Evolutionary conservation across 2,113 vertebrate genomes (phyloP).

Genomic region (Ophiodon elongatus): DNA sequence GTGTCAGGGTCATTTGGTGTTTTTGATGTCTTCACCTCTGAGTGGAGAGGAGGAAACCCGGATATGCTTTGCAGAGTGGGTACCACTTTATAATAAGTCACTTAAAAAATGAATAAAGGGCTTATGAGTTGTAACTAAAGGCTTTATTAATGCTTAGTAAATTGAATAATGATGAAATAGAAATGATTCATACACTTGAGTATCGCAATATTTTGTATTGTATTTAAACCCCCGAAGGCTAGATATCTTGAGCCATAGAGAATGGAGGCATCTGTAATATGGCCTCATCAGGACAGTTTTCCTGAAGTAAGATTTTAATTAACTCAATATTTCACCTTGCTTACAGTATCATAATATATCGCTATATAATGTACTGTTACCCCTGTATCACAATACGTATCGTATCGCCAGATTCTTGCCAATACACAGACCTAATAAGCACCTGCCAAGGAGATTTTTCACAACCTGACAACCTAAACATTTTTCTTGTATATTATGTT

Average conservation of each 20-base stretch:
- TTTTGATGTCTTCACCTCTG: constrained; percentile 55
- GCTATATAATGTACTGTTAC: not conserved
- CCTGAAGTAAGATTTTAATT: not conserved
- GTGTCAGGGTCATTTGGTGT: constrained; percentile 47
- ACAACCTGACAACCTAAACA: not conserved
- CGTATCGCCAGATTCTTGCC: not conserved
- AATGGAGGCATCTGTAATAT: no score
- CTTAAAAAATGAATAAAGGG: no score
- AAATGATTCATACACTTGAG: no score
- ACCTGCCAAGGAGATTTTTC: not conserved
- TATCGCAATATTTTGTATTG: no score
- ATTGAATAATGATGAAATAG: no score
- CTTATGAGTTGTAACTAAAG: constrained; percentile 10
- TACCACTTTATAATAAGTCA: not conserved
- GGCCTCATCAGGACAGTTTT: not conserved
- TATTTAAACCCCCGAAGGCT: no score
- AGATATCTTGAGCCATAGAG: no score
- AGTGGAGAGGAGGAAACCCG: constrained; percentile 13
- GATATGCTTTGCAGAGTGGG: not conserved
- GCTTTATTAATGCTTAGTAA: not conserved
- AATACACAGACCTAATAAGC: not conserved
- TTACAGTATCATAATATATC: not conserved
- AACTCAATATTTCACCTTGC: not conserved
- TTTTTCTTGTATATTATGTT: no score
- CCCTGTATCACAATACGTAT: no score